Conservation (phyloP, 2,113 vertebrate genomes). For the Hepsetus odoe region DNA sequence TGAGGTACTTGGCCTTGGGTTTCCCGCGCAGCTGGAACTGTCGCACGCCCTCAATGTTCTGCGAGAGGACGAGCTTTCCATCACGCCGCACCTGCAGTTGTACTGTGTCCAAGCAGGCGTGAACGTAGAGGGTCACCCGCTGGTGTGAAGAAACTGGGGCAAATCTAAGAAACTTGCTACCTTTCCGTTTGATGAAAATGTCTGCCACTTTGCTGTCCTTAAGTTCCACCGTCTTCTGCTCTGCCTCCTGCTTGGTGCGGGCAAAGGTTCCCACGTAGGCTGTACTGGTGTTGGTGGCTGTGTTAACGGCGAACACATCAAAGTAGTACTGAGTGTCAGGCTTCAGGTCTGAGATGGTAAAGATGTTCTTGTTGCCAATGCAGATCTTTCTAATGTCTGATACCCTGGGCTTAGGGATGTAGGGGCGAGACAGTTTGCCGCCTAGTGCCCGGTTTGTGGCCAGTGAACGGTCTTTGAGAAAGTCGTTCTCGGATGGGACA, state of each 20-base stretch:
- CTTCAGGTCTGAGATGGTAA: slow-evolving; percentile 91
- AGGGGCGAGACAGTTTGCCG: slow-evolving; percentile 77
- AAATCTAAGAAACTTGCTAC: slow-evolving; percentile 89
- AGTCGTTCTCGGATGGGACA: slow-evolving; percentile 76
- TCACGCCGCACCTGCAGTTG: slow-evolving; percentile 93
- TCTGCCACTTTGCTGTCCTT: slow-evolving; percentile 93
- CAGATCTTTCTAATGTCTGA: slow-evolving; percentile 89
- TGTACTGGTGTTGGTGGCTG: slow-evolving; percentile 88
- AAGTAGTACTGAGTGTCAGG: slow-evolving; percentile 97
- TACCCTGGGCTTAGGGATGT: slow-evolving; percentile 71
- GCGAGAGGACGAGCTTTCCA: slow-evolving; percentile 90
- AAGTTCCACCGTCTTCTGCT: slow-evolving; percentile 89
- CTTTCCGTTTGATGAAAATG: slow-evolving; percentile 91
- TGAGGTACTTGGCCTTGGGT: slow-evolving; percentile 92
- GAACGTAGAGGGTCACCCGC: slow-evolving; percentile 87
- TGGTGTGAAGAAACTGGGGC: slow-evolving; percentile 94
- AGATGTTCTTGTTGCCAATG: slow-evolving; percentile 94
- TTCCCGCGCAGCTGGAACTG: slow-evolving; percentile 94
- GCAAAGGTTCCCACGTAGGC: slow-evolving; percentile 95
- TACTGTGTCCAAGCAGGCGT: slow-evolving; percentile 88
- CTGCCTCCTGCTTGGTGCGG: slow-evolving; percentile 91
- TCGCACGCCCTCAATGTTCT: slow-evolving; percentile 86
- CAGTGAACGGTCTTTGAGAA: slow-evolving; percentile 79
- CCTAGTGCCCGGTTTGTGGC: slow-evolving; percentile 59
- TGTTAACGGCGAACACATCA: slow-evolving; percentile 91